Evolutionary conservation across 1,140 invertebrate genomes (phyloP), one percentile per base, ranked within the genome.

Genomic region (Littorina saxatilis): DNA sequence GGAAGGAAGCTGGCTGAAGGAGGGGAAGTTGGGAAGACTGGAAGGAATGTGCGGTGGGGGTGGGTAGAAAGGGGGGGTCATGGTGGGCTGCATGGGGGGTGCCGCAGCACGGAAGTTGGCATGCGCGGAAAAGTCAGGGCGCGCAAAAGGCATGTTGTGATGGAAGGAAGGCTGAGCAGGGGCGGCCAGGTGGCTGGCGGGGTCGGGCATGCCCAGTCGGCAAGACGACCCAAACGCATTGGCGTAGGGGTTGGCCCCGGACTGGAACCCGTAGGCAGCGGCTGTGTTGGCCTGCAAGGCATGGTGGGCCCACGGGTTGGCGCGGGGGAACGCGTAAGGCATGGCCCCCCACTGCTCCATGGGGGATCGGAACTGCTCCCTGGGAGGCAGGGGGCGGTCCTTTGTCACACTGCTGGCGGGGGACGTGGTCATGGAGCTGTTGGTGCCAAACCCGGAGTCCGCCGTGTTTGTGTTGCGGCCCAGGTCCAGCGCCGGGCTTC

Each of bases 61-160:
- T 32, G 84, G 79, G 76, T 85, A 85, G 75, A 85, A 85, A 15
- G 83, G 78, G 13, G 83, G 78, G 52, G 79, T 82, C 63, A 85
- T 81, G 63, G 84, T 47, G 7, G 79, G 29, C 35, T 82, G 66
- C 63, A 82, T 80, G n/a, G 66, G 37, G n/a, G 61, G 63, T 52
- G 63, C 35, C 3, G 68, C n/a, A 40, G 39, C 40, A 37, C 40
- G 63, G 66, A 77, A 76, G 63, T 40, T 77, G 76, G 61, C 70
- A 32, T 58, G 79, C 37, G 63, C 73, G 55, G 37, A 58, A 20
- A 75, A 83, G 74, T 73, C 79, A 15, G 75, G 80, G 61, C 78
- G 75, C 50, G 79, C 29, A 39, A 78, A 82, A 75, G 73, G 68
- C 68, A 80, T 80, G 70, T 80, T 80, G 72, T 79, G 80, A 47